Conservation (phyloP, 2,888 invertebrate genomes). For the Heliconius cydno region DNA sequence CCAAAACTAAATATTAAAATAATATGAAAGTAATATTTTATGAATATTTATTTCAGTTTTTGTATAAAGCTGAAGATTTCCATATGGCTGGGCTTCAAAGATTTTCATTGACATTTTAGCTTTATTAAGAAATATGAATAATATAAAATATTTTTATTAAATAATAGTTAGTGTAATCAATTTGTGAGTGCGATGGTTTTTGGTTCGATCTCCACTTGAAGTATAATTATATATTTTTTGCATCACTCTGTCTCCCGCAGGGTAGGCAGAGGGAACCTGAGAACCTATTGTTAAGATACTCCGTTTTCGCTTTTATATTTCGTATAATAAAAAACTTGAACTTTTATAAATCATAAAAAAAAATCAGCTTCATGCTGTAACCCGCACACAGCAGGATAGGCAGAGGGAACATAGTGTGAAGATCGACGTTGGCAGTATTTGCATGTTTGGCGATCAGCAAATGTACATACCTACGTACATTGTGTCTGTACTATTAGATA, state of each 20-base stretch:
- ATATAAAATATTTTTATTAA: background rate
- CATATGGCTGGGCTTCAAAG: background rate
- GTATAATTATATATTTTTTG: too few relatives aligned
- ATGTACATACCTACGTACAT: background rate
- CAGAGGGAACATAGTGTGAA: too few relatives aligned
- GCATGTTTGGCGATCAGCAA: background rate
- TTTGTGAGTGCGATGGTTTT: background rate
- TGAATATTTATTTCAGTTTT: background rate
- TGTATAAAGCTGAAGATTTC: background rate
- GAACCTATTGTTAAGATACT: too few relatives aligned
- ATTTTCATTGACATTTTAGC: background rate
- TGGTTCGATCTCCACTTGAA: background rate
- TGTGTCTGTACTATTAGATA: background rate
- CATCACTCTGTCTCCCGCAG: background rate
- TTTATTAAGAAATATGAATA: conserved; percentile 1
- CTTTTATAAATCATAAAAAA: too few relatives aligned
- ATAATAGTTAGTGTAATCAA: background rate
- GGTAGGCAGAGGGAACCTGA: too few relatives aligned
- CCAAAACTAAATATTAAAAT: background rate
- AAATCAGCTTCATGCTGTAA: too few relatives aligned
- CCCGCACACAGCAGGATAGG: too few relatives aligned
- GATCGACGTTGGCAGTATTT: conserved; percentile 1
- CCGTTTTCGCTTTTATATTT: too few relatives aligned
- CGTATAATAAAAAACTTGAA: too few relatives aligned
- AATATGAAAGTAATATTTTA: background rate